phyloP scores from a whole-genome alignment of 2,888 invertebrate genomes.

The Norana najaformis region DNA sequence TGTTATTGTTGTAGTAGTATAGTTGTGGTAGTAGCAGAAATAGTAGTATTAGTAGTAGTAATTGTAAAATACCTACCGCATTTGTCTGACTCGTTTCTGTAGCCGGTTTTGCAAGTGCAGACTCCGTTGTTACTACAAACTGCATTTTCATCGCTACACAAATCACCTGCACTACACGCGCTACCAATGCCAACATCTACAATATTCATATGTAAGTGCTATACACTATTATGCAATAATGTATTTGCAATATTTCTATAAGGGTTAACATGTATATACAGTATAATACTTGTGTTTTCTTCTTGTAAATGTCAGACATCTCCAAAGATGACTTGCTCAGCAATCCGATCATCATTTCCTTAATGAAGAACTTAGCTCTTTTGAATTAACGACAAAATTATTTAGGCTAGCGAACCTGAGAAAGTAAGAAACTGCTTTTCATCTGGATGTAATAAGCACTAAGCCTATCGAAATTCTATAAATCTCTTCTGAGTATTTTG shows the following conservation, averaged over 20 bases:
- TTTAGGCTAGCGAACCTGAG: no score
- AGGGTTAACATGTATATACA: not conserved
- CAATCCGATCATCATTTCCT: no score
- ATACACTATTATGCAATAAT: not conserved
- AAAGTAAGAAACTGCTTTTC: no score
- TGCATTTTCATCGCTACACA: constrained; percentile 41
- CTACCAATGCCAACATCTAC: constrained; percentile 27
- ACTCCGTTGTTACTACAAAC: constrained; percentile 30
- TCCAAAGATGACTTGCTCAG: no score
- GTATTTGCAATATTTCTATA: not conserved
- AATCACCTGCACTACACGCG: constrained; percentile 30
- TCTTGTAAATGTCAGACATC: no score
- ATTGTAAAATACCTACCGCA: constrained; percentile 32
- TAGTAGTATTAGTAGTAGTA: not conserved
- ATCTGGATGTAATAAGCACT: no score
- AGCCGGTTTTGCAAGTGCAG: constrained; percentile 32
- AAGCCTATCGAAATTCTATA: no score
- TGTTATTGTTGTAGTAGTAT: not conserved
- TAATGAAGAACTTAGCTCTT: no score
- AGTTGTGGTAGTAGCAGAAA: not conserved
- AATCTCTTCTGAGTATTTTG: no score
- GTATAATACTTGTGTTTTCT: not conserved
- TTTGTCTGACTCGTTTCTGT: not conserved
- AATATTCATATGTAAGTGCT: not conserved
- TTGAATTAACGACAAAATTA: no score